phyloP scores from a whole-genome alignment of 2,888 invertebrate genomes.

The Alcis repandata region DNA sequence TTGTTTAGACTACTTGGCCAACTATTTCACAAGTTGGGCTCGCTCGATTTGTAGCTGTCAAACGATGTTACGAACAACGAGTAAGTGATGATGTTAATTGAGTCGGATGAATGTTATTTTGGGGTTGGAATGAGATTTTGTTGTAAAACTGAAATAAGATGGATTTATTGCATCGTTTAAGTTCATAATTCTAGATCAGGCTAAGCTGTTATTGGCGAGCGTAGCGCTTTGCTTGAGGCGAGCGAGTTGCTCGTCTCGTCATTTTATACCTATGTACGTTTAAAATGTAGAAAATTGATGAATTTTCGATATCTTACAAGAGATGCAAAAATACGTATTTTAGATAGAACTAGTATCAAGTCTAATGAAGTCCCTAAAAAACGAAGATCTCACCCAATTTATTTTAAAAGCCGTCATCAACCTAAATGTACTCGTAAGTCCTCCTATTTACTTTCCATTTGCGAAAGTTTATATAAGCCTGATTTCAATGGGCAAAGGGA shows the following conservation, averaged over 20 bases:
- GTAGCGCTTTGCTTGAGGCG: no score
- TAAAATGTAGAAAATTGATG: no score
- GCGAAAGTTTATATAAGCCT: slow-evolving; percentile 38
- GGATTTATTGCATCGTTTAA: background rate
- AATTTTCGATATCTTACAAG: no score
- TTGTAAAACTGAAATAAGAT: background rate
- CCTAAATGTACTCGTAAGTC: slow-evolving; percentile 26
- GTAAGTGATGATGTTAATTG: slow-evolving; percentile 11
- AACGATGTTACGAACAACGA: slow-evolving; percentile 11
- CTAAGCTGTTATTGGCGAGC: no score
- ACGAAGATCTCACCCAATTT: slow-evolving; percentile 6
- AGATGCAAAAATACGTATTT: no score
- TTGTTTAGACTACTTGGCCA: slow-evolving; percentile 23
- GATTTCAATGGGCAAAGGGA: slow-evolving; percentile 39
- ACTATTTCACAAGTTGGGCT: slow-evolving; percentile 25
- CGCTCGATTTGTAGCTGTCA: slow-evolving; percentile 31
- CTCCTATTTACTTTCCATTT: slow-evolving; percentile 37
- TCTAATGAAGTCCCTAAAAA: background rate
- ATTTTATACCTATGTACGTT: no score
- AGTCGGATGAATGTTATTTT: slow-evolving; percentile 9
- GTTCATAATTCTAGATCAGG: no score
- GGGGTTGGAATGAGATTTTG: slow-evolving; percentile 11
- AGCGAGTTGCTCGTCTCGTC: no score
- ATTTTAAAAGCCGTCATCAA: slow-evolving; percentile 18
- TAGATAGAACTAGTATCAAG: no score